These are phyloP conservation scores for Tychaedon coryphoeus DNA, from an alignment of 2,113 vertebrate genomes.

Conservation along the genomic window DNA sequence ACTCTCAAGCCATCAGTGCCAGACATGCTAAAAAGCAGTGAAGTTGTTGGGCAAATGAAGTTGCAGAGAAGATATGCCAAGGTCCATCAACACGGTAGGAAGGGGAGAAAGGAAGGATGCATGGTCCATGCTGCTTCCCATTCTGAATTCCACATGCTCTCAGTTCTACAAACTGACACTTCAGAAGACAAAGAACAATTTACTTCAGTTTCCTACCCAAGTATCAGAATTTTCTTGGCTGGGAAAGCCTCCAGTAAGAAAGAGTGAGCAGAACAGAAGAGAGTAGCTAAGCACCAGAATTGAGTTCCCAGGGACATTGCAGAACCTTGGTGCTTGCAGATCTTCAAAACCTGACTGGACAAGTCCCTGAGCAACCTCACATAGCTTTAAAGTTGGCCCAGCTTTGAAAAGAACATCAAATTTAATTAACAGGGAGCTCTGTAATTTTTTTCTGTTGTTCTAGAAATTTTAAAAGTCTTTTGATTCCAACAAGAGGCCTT, in stretches of 20 bases:
- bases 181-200: background rate
- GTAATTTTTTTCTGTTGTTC: background rate
- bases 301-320: background rate
- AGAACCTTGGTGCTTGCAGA: background rate
- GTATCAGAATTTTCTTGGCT: background rate
- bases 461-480: background rate
- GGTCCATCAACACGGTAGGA: background rate
- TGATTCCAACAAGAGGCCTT: background rate
- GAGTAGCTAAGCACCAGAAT: background rate
- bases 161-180: background rate
- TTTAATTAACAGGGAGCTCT: background rate
- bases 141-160: background rate
- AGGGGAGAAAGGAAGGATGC: background rate
- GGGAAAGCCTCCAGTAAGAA: background rate
- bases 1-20: background rate
- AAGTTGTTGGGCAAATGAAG: background rate
- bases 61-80: background rate
- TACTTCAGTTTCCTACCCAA: background rate
- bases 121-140: background rate
- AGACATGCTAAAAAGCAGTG: constrained; percentile 12
- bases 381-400: background rate
- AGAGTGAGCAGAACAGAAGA: background rate
- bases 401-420: background rate
- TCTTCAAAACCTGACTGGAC: background rate
- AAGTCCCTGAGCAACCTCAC: background rate